Base-by-base conservation (phyloP, 1,140 invertebrate genomes). In the Brachionus asplanchnoidis region DNA sequence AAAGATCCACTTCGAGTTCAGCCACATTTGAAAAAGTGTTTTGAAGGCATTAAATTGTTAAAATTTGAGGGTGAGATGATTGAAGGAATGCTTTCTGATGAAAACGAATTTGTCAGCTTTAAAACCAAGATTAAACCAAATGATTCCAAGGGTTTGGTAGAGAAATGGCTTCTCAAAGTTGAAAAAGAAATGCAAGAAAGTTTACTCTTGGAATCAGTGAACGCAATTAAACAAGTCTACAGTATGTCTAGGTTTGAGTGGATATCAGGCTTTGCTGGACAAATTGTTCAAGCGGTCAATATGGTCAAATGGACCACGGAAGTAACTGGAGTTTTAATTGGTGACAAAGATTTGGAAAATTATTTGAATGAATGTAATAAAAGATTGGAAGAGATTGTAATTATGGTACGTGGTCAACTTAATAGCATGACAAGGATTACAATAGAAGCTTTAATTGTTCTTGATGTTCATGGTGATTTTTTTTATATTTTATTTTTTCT, bases 1-100 rank as follows among this genome's bases (percentile, higher is more conserved):
- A 97, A 97, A 90, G 95, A 98, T 92, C 96, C 96, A 0, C 87
- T 93, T 14, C 92, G 95, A 86, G 95, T 98, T 17, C 95, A 98
- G 88, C 95, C 95, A 14, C 95, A 98, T 92, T 90, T 98, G 12
- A 75, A 75, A 60, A 84, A 77, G n/a, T 73, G 66, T 60, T 84
- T 84, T 32, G 84, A 84, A 84, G 82, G 95, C 11, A 94, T 97
- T 88, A 90, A 89, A 56, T 86, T 87, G 46, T 87, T 90, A 40
- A 89, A 90, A 84, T 90, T 90, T 85, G 92, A 93, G 6, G 87
- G 91, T 40, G 92, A 94, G 87, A 94, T 96, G 88, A 96, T 98
- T 65, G 90, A 93, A 0, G 95, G 94, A 36, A 95, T 97, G 93
- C 91, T 94, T 0, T 95, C 95, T 1, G 91, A 92, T 12, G 94